Evolutionary conservation across 2,888 invertebrate species (phyloP), one percentile per base, ranked within the genome.

Genomic region (Entomobrya multifasciata): DNA sequence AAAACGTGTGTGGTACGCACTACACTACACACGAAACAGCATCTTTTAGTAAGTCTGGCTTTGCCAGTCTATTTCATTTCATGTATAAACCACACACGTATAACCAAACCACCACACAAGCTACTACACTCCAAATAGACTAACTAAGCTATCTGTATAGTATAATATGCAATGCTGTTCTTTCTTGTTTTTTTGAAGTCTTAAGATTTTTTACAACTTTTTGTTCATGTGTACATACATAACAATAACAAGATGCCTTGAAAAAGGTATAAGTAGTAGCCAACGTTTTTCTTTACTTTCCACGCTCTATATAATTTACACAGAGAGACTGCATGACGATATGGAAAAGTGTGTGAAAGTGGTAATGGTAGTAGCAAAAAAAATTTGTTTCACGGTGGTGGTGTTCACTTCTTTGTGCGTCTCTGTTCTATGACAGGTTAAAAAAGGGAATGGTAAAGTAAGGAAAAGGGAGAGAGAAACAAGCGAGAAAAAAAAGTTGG

Each of bases 131-230:
- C 60, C 47, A 55, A 77, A 65, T 47, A 49, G 79, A 79, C 79
- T 65, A 79, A n/a, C n/a, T n/a, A n/a, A n/a, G n/a, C n/a, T 65
- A 78, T 22, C 15, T 22, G 15, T 36, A 30, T 27, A 57, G 17
- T 62, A 30, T 52, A 15, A n/a, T 17, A 6, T 47, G 17, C 1
- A 11, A 17, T 57, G 25, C 57, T 67, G 67, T 44, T 44, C 20
- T 20, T 67, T 67, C 67, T 44, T 41, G n/a, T 65, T 41, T 17
- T 62, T 65, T n/a, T 30, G n/a, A 15, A 44, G 20, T 72, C 13
- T 52, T 72, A 52, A 10, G 27, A 27, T 49, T 65, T 65, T 77
- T 67, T 67, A 65, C 30, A 79, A 67, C 65, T 67, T 79, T 79
- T 20, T 57, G 13, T 77, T 1, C 25, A n/a, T 49, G 52, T 55